phyloP scores from a whole-genome alignment of 2,113 vertebrate genomes.

The Megaceryle maxima region DNA sequence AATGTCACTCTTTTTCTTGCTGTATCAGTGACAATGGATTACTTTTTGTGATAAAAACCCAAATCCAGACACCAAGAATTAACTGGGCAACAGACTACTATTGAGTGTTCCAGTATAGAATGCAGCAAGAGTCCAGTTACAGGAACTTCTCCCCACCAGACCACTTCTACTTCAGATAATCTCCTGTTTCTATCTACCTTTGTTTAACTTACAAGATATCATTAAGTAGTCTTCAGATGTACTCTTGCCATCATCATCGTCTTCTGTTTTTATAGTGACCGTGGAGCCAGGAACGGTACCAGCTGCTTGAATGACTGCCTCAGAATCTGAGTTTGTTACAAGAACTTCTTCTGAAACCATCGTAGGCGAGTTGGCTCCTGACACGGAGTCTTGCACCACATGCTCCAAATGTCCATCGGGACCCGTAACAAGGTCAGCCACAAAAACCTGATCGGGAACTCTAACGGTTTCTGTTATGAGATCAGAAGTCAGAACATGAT shows the following conservation, averaged over 20 bases:
- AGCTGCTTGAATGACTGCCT: slow-evolving; percentile 88
- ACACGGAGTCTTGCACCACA: slow-evolving; percentile 81
- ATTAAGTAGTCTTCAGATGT: slow-evolving; percentile 98
- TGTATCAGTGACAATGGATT: not conserved
- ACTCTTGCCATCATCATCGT: slow-evolving; percentile 89
- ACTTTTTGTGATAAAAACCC: not conserved
- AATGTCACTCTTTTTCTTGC: not conserved
- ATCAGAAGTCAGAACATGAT: slow-evolving; percentile 88
- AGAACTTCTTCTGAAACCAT: slow-evolving; percentile 94
- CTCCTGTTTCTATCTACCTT: slow-evolving; percentile 27
- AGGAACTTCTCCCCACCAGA: not conserved
- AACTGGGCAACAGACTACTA: not conserved
- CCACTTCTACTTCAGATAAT: not conserved
- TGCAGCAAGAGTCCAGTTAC: not conserved
- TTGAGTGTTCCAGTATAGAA: not conserved
- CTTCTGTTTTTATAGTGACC: slow-evolving; percentile 90
- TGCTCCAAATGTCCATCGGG: slow-evolving; percentile 89
- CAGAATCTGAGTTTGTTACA: slow-evolving; percentile 87
- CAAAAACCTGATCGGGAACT: slow-evolving; percentile 92
- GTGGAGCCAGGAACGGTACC: slow-evolving; percentile 81
- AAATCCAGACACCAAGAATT: not conserved
- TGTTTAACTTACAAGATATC: slow-evolving; percentile 91
- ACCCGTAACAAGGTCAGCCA: slow-evolving; percentile 91
- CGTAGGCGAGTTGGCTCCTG: slow-evolving; percentile 76
- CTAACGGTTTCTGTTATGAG: slow-evolving; percentile 83